These are phyloP conservation scores for Peromyscus maniculatus DNA, from an alignment of 2,113 vertebrate species.

Conservation along the genomic window DNA sequence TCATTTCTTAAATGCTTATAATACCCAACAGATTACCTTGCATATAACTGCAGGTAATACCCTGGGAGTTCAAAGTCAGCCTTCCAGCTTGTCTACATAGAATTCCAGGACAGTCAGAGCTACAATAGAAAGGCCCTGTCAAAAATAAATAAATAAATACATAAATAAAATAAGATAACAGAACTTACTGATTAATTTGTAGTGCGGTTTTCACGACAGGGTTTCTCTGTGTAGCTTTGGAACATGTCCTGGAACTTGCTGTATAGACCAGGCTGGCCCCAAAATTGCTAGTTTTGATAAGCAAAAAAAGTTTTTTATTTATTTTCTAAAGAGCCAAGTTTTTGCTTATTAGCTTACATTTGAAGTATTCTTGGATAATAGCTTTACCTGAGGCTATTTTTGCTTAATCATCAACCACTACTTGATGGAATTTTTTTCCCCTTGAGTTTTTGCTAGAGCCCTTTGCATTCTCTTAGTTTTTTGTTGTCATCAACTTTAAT, in stretches of 20 bases:
- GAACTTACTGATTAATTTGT: conserved; percentile 48
- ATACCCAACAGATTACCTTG: background rate
- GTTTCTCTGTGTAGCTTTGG: too few relatives aligned
- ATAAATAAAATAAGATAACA: too few relatives aligned
- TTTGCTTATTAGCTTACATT: background rate
- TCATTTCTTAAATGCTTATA: conserved; percentile 19
- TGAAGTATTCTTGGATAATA: background rate
- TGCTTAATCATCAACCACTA: background rate
- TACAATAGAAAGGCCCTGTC: background rate
- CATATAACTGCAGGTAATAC: background rate
- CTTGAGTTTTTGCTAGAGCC: background rate
- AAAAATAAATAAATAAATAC: background rate
- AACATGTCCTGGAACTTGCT: too few relatives aligned
- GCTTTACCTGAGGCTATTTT: background rate
- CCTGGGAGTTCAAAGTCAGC: background rate
- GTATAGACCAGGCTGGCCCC: too few relatives aligned
- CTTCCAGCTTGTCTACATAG: background rate
- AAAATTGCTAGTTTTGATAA: conserved; percentile 31
- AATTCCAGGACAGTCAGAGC: background rate
- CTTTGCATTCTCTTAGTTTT: background rate
- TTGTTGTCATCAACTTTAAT: background rate
- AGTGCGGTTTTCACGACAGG: too few relatives aligned
- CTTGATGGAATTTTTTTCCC: background rate
- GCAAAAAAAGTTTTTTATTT: background rate
- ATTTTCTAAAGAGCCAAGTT: background rate